A percentile compares a stretch with the other conserved stretches of the same genome.
phyloP scores from a whole-genome alignment of 1,140 invertebrate species.

The Parasteatoda tepidariorum region DNA sequence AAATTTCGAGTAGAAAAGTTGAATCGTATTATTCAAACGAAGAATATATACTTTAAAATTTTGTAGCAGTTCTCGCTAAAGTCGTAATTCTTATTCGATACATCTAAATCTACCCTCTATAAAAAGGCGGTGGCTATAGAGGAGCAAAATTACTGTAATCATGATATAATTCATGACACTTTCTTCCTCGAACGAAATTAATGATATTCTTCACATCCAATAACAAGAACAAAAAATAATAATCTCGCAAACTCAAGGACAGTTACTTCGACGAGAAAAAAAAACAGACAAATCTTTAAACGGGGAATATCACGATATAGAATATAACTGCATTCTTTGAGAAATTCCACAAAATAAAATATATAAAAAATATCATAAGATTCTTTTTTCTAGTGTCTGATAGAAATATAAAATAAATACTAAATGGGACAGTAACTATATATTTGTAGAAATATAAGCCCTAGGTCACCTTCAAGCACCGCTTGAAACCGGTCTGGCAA shows the following conservation, averaged over 20 bases:
- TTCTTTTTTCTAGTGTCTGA: too few relatives aligned
- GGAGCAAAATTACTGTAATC: background rate
- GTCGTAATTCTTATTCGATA: too few relatives aligned
- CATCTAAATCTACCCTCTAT: too few relatives aligned
- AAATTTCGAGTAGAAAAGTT: too few relatives aligned
- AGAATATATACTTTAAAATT: too few relatives aligned
- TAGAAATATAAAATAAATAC: background rate
- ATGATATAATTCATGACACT: background rate
- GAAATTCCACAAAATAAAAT: too few relatives aligned
- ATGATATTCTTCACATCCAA: background rate
- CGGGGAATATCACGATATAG: background rate
- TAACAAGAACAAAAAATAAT: too few relatives aligned
- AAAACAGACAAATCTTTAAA: background rate
- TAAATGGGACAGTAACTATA: background rate
- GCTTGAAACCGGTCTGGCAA: background rate
- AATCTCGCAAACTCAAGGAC: background rate
- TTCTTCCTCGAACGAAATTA: background rate
- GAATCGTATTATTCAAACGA: too few relatives aligned
- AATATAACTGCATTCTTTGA: too few relatives aligned
- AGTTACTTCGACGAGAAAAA: background rate
- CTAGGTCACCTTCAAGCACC: background rate
- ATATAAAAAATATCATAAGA: too few relatives aligned
- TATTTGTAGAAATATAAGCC: background rate
- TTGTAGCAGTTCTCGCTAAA: too few relatives aligned
- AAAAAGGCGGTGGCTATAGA: too few relatives aligned